phyloP scores from a whole-genome alignment of 2,113 vertebrate genomes.

The Sitta europaea region DNA sequence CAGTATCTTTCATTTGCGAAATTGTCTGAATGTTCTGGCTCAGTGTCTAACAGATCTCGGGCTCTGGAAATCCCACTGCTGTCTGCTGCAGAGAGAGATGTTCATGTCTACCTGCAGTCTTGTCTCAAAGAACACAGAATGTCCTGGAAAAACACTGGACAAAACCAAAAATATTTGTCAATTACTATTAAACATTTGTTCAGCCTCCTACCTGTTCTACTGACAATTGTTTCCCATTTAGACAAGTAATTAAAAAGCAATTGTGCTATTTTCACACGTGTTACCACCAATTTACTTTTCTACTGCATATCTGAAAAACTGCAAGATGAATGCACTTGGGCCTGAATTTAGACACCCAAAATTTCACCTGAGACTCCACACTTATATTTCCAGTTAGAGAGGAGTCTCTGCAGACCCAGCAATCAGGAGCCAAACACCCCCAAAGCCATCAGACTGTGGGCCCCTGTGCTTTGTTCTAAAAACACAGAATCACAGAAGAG shows the following conservation, averaged over 20 bases:
- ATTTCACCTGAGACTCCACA: not conserved
- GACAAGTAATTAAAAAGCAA: conserved; percentile 55
- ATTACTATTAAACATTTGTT: conserved; percentile 7
- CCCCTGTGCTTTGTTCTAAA: not conserved
- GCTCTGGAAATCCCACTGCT: not conserved
- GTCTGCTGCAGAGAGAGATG: not conserved
- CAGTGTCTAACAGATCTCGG: not conserved
- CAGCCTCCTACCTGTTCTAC: not conserved
- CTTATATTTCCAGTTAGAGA: not conserved
- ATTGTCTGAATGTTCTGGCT: not conserved
- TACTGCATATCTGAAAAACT: not conserved
- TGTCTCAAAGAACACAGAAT: not conserved
- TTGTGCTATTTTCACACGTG: not conserved
- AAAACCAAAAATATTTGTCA: not conserved
- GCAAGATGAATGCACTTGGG: not conserved
- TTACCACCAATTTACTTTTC: not conserved
- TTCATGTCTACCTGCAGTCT: not conserved
- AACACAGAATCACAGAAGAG: not conserved
- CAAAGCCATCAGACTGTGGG: not conserved
- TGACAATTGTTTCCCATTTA: conserved; percentile 22
- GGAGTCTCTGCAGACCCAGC: not conserved
- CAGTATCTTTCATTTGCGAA: not conserved
- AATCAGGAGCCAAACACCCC: not conserved
- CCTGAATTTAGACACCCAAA: not conserved
- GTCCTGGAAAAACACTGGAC: not conserved